Conservation (phyloP, 2,888 invertebrate genomes). For the Agapostemon virescens region DNA sequence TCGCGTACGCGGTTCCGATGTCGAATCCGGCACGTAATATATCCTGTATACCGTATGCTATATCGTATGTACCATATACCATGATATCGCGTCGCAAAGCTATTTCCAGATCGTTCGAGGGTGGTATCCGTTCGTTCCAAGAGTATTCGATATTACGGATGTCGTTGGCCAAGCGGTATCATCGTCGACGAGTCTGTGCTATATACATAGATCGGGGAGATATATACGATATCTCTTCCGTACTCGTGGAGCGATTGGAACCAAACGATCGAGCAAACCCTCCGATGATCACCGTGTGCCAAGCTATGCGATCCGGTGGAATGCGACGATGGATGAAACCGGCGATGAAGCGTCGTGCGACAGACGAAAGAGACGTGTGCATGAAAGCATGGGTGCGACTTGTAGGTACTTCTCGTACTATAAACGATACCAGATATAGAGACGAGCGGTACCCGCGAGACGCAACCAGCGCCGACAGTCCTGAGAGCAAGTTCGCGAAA, state of each 20-base stretch:
- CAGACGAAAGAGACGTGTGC: neutral
- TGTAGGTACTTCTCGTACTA: conserved; percentile 68
- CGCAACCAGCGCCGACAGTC: conserved; percentile 22
- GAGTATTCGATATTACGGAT: neutral
- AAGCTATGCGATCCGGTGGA: neutral
- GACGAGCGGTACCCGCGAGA: conserved; percentile 56
- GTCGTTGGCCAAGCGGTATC: neutral
- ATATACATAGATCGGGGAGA: no score
- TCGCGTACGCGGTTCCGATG: neutral
- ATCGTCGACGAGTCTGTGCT: no score
- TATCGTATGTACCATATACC: no score
- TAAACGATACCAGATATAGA: conserved; percentile 56
- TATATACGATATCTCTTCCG: no score
- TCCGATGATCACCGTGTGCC: neutral
- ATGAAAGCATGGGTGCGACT: conserved; percentile 43
- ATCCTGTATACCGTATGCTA: neutral
- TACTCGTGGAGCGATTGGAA: neutral
- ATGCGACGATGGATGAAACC: conserved; percentile 12
- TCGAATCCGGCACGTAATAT: neutral
- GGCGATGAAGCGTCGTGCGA: conserved; percentile 1
- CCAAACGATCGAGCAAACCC: neutral
- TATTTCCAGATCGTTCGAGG: no score
- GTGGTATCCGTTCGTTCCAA: neutral
- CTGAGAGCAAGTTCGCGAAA: neutral
- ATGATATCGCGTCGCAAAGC: no score